Evolutionary conservation across 2,888 invertebrate species (phyloP).

Genomic region (Zhuqinia jingwanae): DNA sequence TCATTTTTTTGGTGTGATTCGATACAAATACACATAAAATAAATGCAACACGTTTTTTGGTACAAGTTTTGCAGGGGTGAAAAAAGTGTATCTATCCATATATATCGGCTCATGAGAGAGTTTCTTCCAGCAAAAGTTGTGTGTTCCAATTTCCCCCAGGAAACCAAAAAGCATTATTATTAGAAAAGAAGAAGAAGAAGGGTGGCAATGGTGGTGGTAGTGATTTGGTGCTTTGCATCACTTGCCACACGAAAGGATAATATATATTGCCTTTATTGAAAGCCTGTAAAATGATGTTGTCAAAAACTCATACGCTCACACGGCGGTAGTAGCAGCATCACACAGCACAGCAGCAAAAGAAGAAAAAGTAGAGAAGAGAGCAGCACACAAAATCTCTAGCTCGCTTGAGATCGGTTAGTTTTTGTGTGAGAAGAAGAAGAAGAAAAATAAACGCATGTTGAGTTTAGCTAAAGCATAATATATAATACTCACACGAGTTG

Average conservation of each 20-base stretch:
- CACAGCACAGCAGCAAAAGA: not conserved
- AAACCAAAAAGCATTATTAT: conserved; percentile 12
- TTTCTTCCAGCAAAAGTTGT: conserved; percentile 45
- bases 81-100: conserved; percentile 5
- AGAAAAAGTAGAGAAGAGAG: conserved; percentile 25
- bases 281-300: conserved; percentile 31
- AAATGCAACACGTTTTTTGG: conserved; percentile 9
- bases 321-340: not conserved
- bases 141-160: conserved; percentile 69
- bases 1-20: conserved; percentile 7
- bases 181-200: conserved; percentile 26
- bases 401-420: conserved; percentile 26
- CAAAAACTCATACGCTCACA: conserved; percentile 23
- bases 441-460: not conserved
- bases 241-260: not conserved
- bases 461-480: not conserved
- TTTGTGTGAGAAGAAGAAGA: too few relatives aligned
- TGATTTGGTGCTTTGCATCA: conserved; percentile 13
- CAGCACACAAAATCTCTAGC: conserved; percentile 11
- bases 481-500: conserved; percentile 31
- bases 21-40: not conserved
- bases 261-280: conserved; percentile 46
- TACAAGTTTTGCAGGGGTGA: conserved; percentile 3
- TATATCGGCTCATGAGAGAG: conserved; percentile 1
- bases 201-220: conserved; percentile 11